phyloP scores from a whole-genome alignment of 2,113 vertebrate species.

The Nycticebus coucang region DNA sequence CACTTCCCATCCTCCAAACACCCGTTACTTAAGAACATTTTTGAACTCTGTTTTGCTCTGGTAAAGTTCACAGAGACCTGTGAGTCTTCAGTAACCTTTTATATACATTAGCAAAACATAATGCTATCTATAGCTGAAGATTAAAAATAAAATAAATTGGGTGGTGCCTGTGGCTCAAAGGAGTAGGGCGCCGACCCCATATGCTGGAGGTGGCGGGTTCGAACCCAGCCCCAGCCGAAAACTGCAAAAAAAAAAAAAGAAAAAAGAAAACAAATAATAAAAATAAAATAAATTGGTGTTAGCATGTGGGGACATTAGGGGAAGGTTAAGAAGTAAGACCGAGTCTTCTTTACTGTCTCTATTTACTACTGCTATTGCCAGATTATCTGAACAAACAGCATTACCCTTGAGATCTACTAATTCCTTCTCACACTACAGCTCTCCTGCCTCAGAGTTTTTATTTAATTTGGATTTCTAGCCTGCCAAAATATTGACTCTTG shows the following conservation, averaged over 20 bases:
- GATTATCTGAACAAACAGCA: slow-evolving; percentile 32
- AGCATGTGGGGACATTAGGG: background rate
- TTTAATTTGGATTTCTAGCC: slow-evolving; percentile 42
- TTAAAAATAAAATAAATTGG: background rate
- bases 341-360: background rate
- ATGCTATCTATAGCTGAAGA: background rate
- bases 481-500: slow-evolving; percentile 50
- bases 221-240: too few species aligned
- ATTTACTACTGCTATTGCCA: background rate
- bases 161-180: background rate
- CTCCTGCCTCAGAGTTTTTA: slow-evolving; percentile 6
- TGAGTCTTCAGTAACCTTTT: background rate
- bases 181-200: too few species aligned
- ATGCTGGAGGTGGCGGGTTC: too few species aligned
- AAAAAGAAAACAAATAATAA: too few species aligned
- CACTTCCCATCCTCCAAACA: background rate
- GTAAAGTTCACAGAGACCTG: background rate
- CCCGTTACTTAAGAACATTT: background rate
- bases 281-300: background rate
- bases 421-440: slow-evolving; percentile 15
- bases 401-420: slow-evolving; percentile 34
- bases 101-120: background rate
- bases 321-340: slow-evolving; percentile 17
- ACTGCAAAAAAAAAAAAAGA: too few species aligned
- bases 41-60: slow-evolving; percentile 42